Base-by-base conservation (phyloP, 2,113 vertebrate genomes). In the Natator depressus region DNA sequence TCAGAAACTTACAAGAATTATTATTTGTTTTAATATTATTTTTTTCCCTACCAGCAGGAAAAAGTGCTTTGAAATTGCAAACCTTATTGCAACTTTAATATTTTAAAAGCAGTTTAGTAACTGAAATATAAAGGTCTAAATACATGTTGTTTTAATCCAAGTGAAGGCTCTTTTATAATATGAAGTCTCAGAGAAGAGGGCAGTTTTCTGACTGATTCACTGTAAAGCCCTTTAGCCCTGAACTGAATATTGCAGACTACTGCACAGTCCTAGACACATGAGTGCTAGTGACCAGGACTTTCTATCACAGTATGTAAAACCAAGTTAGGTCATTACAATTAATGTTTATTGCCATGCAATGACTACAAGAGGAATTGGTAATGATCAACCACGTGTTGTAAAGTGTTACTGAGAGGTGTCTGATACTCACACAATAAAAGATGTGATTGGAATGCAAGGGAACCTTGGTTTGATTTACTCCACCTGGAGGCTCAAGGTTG, bases 341-440 rank as follows among this genome's bases (percentile, higher is more conserved):
- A 85, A 85, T 31, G 1, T 89, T 53, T 95, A 92, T 94, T 72
- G 57, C 62, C 13, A 22, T 90, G 3, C 51, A 55, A 0, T 38
- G 49, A 94, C 95, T 86, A 84, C 76, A 80, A 86, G 85, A 82
- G 88, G 55, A 94, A 91, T 91, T 93, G 92, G 51, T 89, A 95
- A 91, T 90, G 65, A 90, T 20, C 72, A 91, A n/a, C 8, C 88
- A 88, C 31, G 95, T 93, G 54, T 51, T 93, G 25, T 31, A 65
- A 91, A 93, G 75, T 65, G 87, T 91, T 91, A 85, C 51, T 22
- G 84, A 95, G n/a, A 50, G 4, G 38, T 1, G 8, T 81, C 54
- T 95, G 86, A 62, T 81, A 80, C n/a, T 95, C 82, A 49, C 13
- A 7, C 4, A 87, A 82, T 93, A 94, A 88, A 94, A 94, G 4